Base-by-base conservation (phyloP, 2,888 invertebrate genomes). In the Smittia aterrima region DNA sequence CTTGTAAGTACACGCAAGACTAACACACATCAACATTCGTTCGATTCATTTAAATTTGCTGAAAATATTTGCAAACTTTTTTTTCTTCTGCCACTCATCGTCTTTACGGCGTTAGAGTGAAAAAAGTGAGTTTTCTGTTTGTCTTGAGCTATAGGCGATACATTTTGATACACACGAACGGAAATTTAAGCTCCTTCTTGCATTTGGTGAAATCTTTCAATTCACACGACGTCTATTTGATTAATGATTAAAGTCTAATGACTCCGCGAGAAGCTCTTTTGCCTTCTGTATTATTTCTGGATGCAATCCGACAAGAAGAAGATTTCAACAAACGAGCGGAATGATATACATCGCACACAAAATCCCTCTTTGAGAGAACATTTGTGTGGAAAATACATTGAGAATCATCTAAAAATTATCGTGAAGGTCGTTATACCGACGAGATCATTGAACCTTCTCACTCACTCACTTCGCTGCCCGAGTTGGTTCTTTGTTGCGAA, bases 361-460 rank as follows among this genome's bases (percentile, higher is more conserved):
- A 47, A 47, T 47, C 47, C 16, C 47, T n/a, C 16, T 32, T 47
- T 11, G 16, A 2, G 2, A 20, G 22, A 20, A 58, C 9, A 58
- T 22, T 18, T 58, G 22, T 58, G 18, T 18, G 58, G 22, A 58
- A 47, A 58, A 58, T 20, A 58, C 18, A 58, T 58, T 58, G 20
- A 22, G 67, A 41, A 22, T 41, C 22, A 41, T 67, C 67, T 9
- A 66, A 66, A 66, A 38, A 25, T 66, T 40, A 66, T 67, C 1
- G 3, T 67, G 67, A 67, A 67, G 67, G 67, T 47, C 67, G 67
- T 41, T 22, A 47, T 20, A 67, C 24, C 20, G 41, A 18, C 18
- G 24, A 67, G 67, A 67, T 67, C 67, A 67, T 32, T 67, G 67
- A 67, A 67, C 67, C 24, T 32, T 32, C 32, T 32, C 32, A 32